Percentiles rank a stretch among this genome's conserved stretches.
These are phyloP conservation scores for Acanthosepion pharaonis DNA, from an alignment of 2,888 invertebrate species.

Conservation along the genomic window DNA sequence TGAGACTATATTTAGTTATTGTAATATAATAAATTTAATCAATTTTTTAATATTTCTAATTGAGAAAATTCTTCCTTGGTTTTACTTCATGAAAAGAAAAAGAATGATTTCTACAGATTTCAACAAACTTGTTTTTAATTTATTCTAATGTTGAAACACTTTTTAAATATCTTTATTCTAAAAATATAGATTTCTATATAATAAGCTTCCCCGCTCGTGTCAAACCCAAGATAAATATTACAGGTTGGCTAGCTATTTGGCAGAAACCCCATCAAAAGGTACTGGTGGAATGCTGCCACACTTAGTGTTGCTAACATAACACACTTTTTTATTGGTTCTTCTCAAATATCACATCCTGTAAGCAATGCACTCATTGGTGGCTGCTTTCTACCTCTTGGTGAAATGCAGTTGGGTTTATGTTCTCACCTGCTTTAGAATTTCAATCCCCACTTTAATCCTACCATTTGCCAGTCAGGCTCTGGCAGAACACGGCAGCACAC, in stretches of 20 bases:
- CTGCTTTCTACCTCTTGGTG: not conserved
- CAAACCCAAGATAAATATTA: not conserved
- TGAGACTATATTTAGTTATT: too few relatives aligned
- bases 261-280: slow-evolving; percentile 4
- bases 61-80: too few relatives aligned
- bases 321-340: not conserved
- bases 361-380: not conserved
- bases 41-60: too few relatives aligned
- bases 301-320: not conserved
- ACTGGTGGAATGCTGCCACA: not conserved
- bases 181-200: too few relatives aligned
- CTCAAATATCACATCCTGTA: not conserved
- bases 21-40: too few relatives aligned
- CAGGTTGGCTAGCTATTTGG: not conserved
- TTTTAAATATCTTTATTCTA: too few relatives aligned
- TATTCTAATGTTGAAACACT: too few relatives aligned
- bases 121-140: too few relatives aligned
- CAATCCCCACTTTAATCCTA: not conserved
- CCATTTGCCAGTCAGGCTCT: slow-evolving; percentile 14
- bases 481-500: not conserved
- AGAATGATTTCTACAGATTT: too few relatives aligned
- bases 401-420: not conserved
- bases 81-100: too few relatives aligned
- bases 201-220: not conserved
- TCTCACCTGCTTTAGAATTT: not conserved